Evolutionary conservation across 1,140 invertebrate species (phyloP), one percentile per base, ranked within the genome.

Genomic region (Arctopsyche grandis): DNA sequence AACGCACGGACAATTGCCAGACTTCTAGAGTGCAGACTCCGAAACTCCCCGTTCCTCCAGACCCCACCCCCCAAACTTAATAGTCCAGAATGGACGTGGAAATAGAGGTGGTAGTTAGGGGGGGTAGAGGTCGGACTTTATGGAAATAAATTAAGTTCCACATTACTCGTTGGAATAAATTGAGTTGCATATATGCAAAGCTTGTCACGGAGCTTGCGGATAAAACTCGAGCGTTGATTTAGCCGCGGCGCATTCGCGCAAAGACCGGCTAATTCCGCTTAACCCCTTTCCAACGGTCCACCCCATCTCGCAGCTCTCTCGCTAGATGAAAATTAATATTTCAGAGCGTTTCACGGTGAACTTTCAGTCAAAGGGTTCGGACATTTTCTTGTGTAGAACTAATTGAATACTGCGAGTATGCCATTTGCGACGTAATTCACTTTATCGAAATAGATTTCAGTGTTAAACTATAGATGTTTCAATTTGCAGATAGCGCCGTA

Each of bases 401-500:
- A 66, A 66, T 66, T 66, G 63, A 66, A 66, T 24, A 66, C 24
- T 29, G 24, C 14, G 21, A n/a, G n/a, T 9, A 22, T 26, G 48
- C 48, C 10, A 14, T 16, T 3, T 12, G 48, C 16, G 10, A 12
- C 16, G 12, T 38, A 1, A 7, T 38, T 38, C 29, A 7, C 7
- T 7, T 1, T 38, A 7, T 38, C 7, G 29, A 38, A 38, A 38
- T 38, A 38, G 7, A 38, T 38, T 38, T 7, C 29, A 38, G 29
- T 38, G 29, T 4, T 38, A 38, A 38, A 38, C 7, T 7, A 38
- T 1, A 4, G 29, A 38, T 38, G 29, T 38, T 66, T 26, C 22
- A 63, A 16, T 60, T 84, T 86, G 26, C 84, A 96, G 91, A 98
- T 99, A 82, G 99, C 98, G 0, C 97, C 98, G 0, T 99, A 98